phyloP scores from a whole-genome alignment of 2,113 vertebrate species.

The Odontophorus gujanensis region DNA sequence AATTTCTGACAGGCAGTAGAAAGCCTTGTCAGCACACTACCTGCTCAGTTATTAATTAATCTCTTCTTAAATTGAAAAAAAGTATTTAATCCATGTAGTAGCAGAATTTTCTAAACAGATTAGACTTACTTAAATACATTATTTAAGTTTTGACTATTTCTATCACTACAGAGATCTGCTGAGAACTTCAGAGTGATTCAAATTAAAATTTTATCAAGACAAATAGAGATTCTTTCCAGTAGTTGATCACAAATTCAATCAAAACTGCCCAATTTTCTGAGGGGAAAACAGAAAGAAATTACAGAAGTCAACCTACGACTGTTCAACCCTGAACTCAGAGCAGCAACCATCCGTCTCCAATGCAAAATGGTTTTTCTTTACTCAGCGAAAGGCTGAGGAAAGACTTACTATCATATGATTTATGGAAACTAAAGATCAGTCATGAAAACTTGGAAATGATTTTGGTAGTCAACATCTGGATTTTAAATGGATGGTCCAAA shows the following conservation, averaged over 20 bases:
- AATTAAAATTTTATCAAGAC: neutral
- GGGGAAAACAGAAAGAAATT: neutral
- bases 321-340: neutral
- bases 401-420: neutral
- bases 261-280: neutral
- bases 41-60: neutral
- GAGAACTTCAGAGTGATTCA: neutral
- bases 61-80: neutral
- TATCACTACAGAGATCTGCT: neutral
- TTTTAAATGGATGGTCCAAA: neutral
- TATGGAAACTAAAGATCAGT: neutral
- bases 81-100: neutral
- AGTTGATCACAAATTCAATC: neutral
- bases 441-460: neutral
- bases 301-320: neutral
- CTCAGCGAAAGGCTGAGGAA: neutral
- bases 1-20: neutral
- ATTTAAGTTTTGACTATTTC: neutral
- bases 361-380: neutral
- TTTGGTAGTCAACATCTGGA: neutral
- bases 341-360: neutral
- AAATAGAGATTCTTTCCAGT: neutral
- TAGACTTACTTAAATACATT: neutral
- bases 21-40: neutral
- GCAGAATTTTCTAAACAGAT: neutral